Percentiles rank a stretch among this genome's conserved stretches.
Conservation (phyloP, 2,797 vertebrate genomes). For the Danio albolineatus region DNA sequence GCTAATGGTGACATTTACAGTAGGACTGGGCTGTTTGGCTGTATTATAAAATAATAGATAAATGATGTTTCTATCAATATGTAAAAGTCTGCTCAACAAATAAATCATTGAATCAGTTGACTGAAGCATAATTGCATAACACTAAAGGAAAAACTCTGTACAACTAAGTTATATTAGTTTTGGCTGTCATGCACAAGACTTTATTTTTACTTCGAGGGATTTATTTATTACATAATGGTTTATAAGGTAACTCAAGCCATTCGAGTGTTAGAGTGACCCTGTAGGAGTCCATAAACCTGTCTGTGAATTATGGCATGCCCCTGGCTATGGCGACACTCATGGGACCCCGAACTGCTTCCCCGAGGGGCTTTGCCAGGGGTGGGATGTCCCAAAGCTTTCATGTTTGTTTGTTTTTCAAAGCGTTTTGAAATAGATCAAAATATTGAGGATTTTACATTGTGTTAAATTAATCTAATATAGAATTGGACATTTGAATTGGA, state of each 20-base stretch:
- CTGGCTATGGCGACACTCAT: constrained; percentile 36
- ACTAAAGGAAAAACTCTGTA: background rate
- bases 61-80: constrained; percentile 17
- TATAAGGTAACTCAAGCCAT: constrained; percentile 28
- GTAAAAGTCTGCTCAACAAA: constrained; percentile 30
- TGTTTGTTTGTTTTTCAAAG: background rate
- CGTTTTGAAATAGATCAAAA: too few species aligned
- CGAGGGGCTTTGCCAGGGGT: constrained; percentile 40
- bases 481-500: too few species aligned
- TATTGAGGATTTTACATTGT: too few species aligned
- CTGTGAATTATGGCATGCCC: constrained; percentile 47
- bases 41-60: constrained; percentile 26
- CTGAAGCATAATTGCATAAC: constrained; percentile 12
- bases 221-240: constrained; percentile 48
- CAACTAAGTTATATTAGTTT: background rate
- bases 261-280: constrained; percentile 22
- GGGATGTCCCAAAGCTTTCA: constrained; percentile 29
- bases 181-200: background rate
- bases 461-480: too few species aligned
- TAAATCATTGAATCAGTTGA: background rate
- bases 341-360: constrained; percentile 15
- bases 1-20: constrained; percentile 40
- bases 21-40: constrained; percentile 28
- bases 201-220: constrained; percentile 47
- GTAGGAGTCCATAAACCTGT: constrained; percentile 39